A percentile compares a stretch with the other conserved stretches of the same genome.
Evolutionary conservation across 2,797 vertebrate species (phyloP).

Genomic region (Neomorphus geoffroyi): DNA sequence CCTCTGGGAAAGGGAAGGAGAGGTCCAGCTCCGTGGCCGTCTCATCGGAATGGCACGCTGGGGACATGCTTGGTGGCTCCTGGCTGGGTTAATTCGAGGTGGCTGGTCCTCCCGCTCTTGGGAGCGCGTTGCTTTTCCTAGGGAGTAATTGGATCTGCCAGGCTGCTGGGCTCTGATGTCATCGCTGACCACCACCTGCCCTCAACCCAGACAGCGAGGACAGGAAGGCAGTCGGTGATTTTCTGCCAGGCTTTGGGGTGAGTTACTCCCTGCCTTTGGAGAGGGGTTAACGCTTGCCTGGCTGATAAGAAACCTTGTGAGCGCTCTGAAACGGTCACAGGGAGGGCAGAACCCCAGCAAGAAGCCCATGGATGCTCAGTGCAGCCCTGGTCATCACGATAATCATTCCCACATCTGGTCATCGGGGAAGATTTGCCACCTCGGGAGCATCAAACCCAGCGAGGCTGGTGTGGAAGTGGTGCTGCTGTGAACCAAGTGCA

Average conservation of each 20-base stretch:
- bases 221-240: background rate
- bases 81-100: background rate
- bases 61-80: background rate
- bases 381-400: fast-evolving
- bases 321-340: fast-evolving
- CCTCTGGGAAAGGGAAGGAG: background rate
- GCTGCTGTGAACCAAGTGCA: fast-evolving
- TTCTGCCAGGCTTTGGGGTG: background rate
- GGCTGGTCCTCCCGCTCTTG: background rate
- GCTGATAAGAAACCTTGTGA: background rate
- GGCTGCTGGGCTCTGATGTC: background rate
- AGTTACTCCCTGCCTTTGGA: background rate
- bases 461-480: background rate
- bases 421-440: background rate
- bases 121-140: background rate
- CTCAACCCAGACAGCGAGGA: background rate
- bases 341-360: background rate
- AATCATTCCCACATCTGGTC: background rate
- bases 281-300: background rate
- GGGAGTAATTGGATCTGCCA: background rate
- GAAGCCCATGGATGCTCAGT: fast-evolving
- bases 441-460: fast-evolving
- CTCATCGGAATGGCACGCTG: background rate
- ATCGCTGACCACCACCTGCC: background rate
- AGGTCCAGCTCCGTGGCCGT: fast-evolving